Conservation (phyloP, 64 coral and sea anemone species). For the Astreopora myriophthalma region DNA sequence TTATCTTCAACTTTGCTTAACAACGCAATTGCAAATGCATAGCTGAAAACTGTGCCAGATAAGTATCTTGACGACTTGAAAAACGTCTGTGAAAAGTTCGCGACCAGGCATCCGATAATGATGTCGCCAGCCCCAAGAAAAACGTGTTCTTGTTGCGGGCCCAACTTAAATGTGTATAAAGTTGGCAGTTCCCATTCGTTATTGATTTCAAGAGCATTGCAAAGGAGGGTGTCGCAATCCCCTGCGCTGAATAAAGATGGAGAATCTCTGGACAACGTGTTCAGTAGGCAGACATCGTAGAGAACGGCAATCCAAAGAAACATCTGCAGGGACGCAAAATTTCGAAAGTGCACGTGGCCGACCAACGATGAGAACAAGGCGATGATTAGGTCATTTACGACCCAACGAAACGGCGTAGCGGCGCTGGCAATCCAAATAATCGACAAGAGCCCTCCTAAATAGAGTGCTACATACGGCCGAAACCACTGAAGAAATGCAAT, state of each 20-base stretch:
- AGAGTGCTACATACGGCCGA: not conserved
- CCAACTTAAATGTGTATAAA: slow-evolving; percentile 39
- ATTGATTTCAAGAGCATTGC: slow-evolving; percentile 13
- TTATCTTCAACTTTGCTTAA: not conserved
- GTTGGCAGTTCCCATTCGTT: slow-evolving; percentile 39
- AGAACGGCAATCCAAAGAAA: too few species aligned
- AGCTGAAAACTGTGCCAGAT: slow-evolving; percentile 9
- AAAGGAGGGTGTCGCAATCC: not conserved
- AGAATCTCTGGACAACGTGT: not conserved
- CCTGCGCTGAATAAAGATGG: slow-evolving; percentile 1
- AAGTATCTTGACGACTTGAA: slow-evolving; percentile 41
- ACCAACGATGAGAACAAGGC: slow-evolving; percentile 2
- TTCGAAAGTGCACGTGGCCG: slow-evolving; percentile 39
- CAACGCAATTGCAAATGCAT: slow-evolving; percentile 9
- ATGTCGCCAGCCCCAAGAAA: slow-evolving; percentile 58
- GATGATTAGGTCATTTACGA: slow-evolving; percentile 34
- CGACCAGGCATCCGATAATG: slow-evolving; percentile 38
- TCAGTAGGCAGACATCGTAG: slow-evolving; percentile 11
- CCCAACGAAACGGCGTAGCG: slow-evolving; percentile 24
- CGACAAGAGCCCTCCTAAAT: not conserved
- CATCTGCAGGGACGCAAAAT: slow-evolving; percentile 42
- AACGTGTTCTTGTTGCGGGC: not conserved
- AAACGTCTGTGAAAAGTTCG: slow-evolving; percentile 61
- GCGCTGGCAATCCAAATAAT: slow-evolving; percentile 8
- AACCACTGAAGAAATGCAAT: slow-evolving; percentile 23